A percentile compares a stretch with the other conserved stretches of the same genome.
Conservation (phyloP, 2,113 vertebrate species). For the Misgurnus mizolepis region DNA sequence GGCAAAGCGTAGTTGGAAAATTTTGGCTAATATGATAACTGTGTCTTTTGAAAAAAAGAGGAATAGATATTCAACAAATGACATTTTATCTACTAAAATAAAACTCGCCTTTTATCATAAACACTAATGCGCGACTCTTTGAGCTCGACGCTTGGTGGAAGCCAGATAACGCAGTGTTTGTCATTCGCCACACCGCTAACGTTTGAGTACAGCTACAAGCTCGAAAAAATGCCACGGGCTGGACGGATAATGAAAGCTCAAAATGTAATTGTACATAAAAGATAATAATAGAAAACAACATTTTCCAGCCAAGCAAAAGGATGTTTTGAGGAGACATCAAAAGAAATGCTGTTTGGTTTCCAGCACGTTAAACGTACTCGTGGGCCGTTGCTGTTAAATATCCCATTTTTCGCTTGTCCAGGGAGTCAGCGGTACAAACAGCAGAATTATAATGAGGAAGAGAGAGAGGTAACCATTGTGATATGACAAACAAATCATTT, state of each 20-base stretch:
- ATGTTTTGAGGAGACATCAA: conserved; percentile 33
- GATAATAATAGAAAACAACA: conserved; percentile 53
- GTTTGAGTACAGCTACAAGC: conserved; percentile 23
- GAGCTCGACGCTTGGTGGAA: conserved; percentile 9
- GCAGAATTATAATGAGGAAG: too few species aligned
- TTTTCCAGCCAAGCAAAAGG: neutral
- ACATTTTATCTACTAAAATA: conserved; percentile 39
- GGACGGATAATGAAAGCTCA: conserved; percentile 43
- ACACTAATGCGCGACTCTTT: conserved; percentile 39
- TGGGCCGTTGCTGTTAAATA: conserved; percentile 45
- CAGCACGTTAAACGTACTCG: conserved; percentile 42
- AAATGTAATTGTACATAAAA: conserved; percentile 55
- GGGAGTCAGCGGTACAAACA: neutral
- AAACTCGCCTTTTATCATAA: conserved; percentile 52
- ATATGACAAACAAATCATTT: neutral
- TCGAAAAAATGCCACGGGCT: conserved; percentile 50
- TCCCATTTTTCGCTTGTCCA: neutral
- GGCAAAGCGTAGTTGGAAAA: neutral
- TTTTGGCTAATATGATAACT: conserved; percentile 46
- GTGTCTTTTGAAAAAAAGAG: neutral
- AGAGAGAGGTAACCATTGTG: neutral
- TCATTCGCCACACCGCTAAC: neutral
- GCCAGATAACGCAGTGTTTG: conserved; percentile 49
- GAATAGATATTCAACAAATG: conserved; percentile 30
- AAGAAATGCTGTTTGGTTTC: conserved; percentile 49